Evolutionary conservation across 2,113 vertebrate genomes (phyloP).

Genomic region (Cervus canadensis): DNA sequence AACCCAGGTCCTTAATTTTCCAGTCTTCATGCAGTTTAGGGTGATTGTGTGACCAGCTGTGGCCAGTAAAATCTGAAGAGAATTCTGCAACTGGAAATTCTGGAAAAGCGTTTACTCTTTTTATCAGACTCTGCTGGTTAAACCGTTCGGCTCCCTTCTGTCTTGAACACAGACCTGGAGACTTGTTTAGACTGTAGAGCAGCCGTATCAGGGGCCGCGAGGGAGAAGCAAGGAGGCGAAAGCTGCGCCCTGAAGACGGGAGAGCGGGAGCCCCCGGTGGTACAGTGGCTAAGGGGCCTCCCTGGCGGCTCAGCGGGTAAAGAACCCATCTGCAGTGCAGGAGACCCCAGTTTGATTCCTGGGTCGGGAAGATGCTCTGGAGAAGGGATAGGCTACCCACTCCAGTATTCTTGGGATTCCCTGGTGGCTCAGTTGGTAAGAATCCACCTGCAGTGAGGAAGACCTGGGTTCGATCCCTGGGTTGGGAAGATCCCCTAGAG

Average conservation of each 20-base stretch:
- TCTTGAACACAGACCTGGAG: not conserved
- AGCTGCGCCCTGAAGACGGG: fast-evolving
- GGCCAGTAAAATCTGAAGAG: not conserved
- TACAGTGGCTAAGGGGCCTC: not conserved
- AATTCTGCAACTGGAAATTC: not conserved
- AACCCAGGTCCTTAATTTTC: not conserved
- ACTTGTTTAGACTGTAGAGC: not conserved
- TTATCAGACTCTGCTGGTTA: not conserved
- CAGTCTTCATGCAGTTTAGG: not conserved
- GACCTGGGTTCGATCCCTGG: not conserved
- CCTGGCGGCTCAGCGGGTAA: not conserved
- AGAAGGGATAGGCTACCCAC: not conserved
- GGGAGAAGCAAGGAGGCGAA: not conserved
- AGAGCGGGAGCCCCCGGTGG: not conserved
- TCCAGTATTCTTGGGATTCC: not conserved
- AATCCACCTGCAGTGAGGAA: not conserved
- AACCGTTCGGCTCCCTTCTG: not conserved
- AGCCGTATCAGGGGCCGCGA: not conserved
- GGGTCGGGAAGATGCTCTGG: not conserved
- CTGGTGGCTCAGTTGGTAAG: not conserved
- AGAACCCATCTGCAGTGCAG: not conserved
- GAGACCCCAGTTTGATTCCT: not conserved
- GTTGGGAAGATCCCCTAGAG: not conserved
- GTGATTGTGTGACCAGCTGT: not conserved
- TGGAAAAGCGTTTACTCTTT: not conserved